Conservation (phyloP, 2,797 vertebrate genomes). For the Neostethus bicornis region DNA sequence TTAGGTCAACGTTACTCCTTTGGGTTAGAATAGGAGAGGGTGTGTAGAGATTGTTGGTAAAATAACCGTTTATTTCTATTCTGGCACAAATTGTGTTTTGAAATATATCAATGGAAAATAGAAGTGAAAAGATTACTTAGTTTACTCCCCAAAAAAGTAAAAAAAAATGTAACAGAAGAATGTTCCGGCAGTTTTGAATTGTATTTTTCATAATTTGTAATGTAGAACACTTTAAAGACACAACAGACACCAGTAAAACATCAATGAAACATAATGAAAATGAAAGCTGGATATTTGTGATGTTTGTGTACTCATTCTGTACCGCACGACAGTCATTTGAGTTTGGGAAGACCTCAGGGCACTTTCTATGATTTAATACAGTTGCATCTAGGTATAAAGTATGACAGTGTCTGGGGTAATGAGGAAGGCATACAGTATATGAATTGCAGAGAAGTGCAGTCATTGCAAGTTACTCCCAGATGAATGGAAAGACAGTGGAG, state of each 20-base stretch:
- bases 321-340: not conserved
- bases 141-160: too few relatives aligned
- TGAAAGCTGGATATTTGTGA: not conserved
- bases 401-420: not conserved
- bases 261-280: not conserved
- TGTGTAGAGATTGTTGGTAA: not conserved
- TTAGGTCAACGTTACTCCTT: conserved; percentile 15
- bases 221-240: not conserved
- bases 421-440: not conserved
- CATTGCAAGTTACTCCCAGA: not conserved
- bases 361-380: not conserved
- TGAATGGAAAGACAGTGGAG: not conserved
- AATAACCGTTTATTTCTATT: not conserved
- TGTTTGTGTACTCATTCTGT: not conserved
- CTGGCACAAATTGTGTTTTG: not conserved
- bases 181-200: not conserved
- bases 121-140: too few relatives aligned
- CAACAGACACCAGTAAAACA: not conserved
- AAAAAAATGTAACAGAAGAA: not conserved
- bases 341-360: not conserved
- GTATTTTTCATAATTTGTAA: not conserved
- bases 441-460: not conserved
- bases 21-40: not conserved
- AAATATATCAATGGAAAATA: not conserved
- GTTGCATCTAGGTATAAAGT: not conserved